Evolutionary conservation across 2,113 vertebrate genomes (phyloP).

Genomic region (Myotis yumanensis): DNA sequence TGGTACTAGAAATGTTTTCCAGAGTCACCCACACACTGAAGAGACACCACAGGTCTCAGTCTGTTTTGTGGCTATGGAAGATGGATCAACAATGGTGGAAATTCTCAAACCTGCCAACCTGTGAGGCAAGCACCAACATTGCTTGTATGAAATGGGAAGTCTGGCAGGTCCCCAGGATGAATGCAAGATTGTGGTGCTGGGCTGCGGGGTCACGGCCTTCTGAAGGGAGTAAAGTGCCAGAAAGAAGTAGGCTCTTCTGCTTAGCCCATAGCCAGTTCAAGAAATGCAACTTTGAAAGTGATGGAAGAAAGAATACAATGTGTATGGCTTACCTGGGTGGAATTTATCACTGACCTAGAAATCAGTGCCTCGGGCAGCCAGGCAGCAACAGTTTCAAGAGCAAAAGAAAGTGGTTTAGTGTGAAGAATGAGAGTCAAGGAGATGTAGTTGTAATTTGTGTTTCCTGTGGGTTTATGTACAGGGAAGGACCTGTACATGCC

Average conservation of each 20-base stretch:
- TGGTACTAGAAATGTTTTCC: constrained; percentile 65
- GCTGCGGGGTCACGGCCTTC: neutral
- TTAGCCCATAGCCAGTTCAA: constrained; percentile 2
- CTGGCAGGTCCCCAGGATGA: constrained; percentile 30
- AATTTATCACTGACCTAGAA: constrained; percentile 66
- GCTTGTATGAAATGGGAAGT: neutral
- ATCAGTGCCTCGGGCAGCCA: neutral
- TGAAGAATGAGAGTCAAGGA: neutral
- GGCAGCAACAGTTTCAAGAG: constrained; percentile 51
- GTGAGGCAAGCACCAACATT: constrained; percentile 20
- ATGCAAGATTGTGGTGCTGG: neutral
- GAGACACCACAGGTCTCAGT: constrained; percentile 52
- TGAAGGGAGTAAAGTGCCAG: neutral
- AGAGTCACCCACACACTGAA: constrained; percentile 64
- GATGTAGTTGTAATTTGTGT: neutral
- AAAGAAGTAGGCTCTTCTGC: neutral
- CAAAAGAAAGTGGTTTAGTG: constrained; percentile 34
- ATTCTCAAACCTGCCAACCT: constrained; percentile 34
- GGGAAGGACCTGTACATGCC: neutral
- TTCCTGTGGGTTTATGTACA: neutral
- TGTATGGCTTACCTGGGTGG: neutral
- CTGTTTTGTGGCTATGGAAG: constrained; percentile 42
- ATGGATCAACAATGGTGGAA: constrained; percentile 24
- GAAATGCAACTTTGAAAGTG: constrained; percentile 56
- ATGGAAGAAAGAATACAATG: constrained; percentile 55